Base-by-base conservation (phyloP, 2,888 invertebrate species). In the Suillia variegata region DNA sequence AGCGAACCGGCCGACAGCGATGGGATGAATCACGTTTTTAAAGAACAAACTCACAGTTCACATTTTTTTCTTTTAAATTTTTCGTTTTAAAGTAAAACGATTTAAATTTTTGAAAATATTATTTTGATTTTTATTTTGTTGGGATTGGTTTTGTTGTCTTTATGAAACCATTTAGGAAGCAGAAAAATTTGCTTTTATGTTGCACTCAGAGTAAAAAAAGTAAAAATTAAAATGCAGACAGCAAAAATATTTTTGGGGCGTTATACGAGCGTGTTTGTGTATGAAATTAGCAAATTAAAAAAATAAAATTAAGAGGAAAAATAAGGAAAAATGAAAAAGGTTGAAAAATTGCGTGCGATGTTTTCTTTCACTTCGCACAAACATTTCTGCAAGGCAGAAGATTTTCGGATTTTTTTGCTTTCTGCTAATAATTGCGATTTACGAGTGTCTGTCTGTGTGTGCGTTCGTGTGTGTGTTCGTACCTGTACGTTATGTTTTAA, bases 311-410 rank as follows among this genome's bases (percentile, higher is more conserved):
- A 5, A 5, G 26, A 26, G 10, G 26, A 26, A 26, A 26, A 26
- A 26, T 26, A 26, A n/a, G n/a, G n/a, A n/a, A n/a, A n/a, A 26
- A 6, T 10, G 26, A 10, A 26, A 26, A 26, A 26, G n/a, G 54
- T 31, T 26, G 47, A 47, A 47, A 31, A 45, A 54, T 54, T 47
- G 42, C 18, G 54, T 54, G 54, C 42, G 54, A 45, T 54, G 47
- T 45, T 26, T 26, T 31, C 24, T 47, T 54, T 54, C 54, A 42
- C 13, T 47, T 54, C 54, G 31, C 47, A 45, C 26, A 54, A 47
- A 15, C 20, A 47, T 18, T 47, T 3, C 15, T 5, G 17, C 12
- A 47, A n/a, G 26, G 5, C 6, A 26, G 26, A 10, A 10, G 26
- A 10, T 26, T 26, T 10, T 26, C 26, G 26, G 26, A n/a, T 26